Evolutionary conservation across 2,113 vertebrate species (phyloP).

Genomic region (Lophotis ruficrista): DNA sequence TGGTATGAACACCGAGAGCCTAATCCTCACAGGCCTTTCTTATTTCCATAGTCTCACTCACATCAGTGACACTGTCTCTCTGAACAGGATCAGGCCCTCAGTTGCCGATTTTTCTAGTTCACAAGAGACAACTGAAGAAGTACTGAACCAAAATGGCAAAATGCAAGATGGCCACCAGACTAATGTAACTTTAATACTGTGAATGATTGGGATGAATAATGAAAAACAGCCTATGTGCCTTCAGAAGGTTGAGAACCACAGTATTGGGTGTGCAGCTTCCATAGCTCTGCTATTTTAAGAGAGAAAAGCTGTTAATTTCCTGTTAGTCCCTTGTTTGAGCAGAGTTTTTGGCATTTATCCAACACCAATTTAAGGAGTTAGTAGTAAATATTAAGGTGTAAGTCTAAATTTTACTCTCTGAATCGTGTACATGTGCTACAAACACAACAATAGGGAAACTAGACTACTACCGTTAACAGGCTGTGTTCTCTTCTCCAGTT

Average conservation of each 20-base stretch:
- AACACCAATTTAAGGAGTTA: background rate
- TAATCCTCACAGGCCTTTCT: background rate
- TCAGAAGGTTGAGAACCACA: background rate
- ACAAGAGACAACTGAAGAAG: background rate
- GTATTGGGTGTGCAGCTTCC: background rate
- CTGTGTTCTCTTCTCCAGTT: background rate
- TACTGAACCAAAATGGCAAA: conserved; percentile 24
- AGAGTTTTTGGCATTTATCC: background rate
- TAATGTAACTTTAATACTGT: background rate
- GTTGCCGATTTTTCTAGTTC: background rate
- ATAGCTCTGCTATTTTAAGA: background rate
- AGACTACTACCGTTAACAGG: background rate
- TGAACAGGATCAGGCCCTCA: background rate
- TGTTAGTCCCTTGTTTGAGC: background rate
- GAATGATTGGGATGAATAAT: background rate
- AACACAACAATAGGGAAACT: background rate
- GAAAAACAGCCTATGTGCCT: background rate
- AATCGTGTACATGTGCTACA: background rate
- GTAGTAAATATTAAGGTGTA: background rate
- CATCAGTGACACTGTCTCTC: background rate
- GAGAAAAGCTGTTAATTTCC: background rate
- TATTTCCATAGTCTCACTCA: background rate
- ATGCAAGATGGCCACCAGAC: background rate
- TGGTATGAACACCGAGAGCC: background rate
- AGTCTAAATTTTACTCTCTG: background rate